Conservation (phyloP, 2,888 invertebrate species). For the Amblyjoppa fuscipennis region DNA sequence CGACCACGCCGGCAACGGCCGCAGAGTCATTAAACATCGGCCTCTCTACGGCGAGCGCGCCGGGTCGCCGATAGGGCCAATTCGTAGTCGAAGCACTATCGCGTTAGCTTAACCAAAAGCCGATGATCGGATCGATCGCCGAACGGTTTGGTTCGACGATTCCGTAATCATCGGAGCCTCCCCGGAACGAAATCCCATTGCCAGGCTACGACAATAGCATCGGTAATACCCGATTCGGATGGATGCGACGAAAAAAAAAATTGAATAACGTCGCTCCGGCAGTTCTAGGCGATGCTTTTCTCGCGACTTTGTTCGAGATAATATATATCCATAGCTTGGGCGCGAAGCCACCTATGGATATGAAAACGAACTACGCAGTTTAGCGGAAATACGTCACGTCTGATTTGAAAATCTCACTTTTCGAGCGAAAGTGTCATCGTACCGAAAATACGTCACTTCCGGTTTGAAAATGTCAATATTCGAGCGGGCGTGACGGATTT, state of each 20-base stretch:
- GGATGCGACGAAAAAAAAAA: neutral
- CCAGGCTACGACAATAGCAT: neutral
- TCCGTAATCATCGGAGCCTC: constrained; percentile 3
- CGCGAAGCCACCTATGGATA: no score
- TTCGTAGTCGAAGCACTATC: neutral
- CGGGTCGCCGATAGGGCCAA: neutral
- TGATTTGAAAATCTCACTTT: no score
- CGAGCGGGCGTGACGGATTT: no score
- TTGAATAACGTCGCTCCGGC: neutral
- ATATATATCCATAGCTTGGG: neutral
- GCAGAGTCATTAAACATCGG: constrained; percentile 34
- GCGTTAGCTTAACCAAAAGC: constrained; percentile 45
- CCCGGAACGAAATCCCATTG: constrained; percentile 22
- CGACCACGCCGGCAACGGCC: constrained; percentile 65
- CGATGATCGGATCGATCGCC: constrained; percentile 26
- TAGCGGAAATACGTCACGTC: no score
- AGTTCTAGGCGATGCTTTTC: neutral
- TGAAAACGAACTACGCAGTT: no score
- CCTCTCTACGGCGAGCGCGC: neutral
- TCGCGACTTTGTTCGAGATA: neutral
- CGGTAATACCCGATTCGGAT: neutral
- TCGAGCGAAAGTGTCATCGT: no score
- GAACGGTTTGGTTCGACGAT: constrained; percentile 12
- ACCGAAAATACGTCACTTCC: no score
- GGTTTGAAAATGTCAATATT: no score